These are phyloP conservation scores for Eumaeus atala DNA, from an alignment of 1,140 invertebrate species.

Conservation along the genomic window DNA sequence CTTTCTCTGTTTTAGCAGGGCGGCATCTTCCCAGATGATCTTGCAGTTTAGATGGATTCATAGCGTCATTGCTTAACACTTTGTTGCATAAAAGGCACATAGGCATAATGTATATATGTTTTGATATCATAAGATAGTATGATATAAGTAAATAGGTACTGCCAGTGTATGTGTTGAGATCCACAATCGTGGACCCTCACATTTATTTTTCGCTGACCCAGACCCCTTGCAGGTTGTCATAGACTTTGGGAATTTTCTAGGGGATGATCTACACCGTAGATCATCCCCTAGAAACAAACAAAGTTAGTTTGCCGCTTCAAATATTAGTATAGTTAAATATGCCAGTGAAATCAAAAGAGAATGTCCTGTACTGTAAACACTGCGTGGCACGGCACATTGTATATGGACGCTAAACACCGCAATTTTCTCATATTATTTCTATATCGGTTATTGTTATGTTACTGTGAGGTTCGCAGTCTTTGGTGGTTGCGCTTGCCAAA, in stretches of 20 bases:
- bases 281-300: too few relatives aligned
- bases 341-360: too few relatives aligned
- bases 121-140: slow-evolving; percentile 26
- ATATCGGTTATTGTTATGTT: not conserved
- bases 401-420: too few relatives aligned
- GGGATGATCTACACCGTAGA: too few relatives aligned
- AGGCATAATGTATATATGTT: slow-evolving; percentile 25
- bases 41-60: slow-evolving; percentile 32
- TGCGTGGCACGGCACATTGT: too few relatives aligned
- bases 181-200: not conserved
- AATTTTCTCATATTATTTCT: not conserved
- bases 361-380: too few relatives aligned
- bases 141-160: slow-evolving; percentile 27
- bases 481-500: not conserved
- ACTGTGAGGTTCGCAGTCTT: not conserved
- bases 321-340: too few relatives aligned
- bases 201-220: not conserved
- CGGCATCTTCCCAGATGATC: slow-evolving; percentile 28
- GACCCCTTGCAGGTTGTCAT: slow-evolving; percentile 15
- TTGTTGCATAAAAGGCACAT: slow-evolving; percentile 25
- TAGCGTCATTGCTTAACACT: slow-evolving; percentile 33
- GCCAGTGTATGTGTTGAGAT: slow-evolving; percentile 26
- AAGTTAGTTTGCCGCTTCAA: too few relatives aligned
- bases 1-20: slow-evolving; percentile 35
- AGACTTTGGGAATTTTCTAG: too few relatives aligned